Evolutionary conservation across 2,888 invertebrate genomes (phyloP), one percentile per base, ranked within the genome.

Genomic region (Halocaridina rubra): DNA sequence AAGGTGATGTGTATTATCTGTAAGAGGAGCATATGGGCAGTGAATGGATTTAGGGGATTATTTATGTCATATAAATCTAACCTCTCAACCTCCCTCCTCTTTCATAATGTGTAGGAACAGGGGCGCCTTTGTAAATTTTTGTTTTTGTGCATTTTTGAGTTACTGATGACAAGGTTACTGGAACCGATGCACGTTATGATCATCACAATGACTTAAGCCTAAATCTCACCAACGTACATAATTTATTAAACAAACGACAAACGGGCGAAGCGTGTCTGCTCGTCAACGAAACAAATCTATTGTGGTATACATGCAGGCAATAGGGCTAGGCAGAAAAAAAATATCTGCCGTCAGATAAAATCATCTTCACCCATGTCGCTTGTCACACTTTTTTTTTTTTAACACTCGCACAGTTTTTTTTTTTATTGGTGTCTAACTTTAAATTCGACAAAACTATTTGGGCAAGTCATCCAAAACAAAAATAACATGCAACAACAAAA

Each of bases 261-360:
- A 61, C 69, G 82, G 82, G 82, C 64, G 77, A 82, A 71, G 76
- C 39, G 29, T 59, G 76, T 64, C 67, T 33, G 33, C 10, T 78
- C 67, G 67, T 69, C 46, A 19, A 61, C n/a, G 80, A 80, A 29
- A 29, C 33, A 84, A n/a, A 29, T 71, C 72, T 81, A 81, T 59
- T 67, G 75, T 84, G 77, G 82, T 84, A 84, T 84, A 84, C 82
- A 84, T 84, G 82, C 82, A 84, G 72, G 77, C 82, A 77, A 72
- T 61, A 81, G 59, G 19, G 64, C 27, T 61, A 59, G 69, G 74
- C 76, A 84, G 77, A 78, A 61, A 72, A 75, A 61, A 69, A n/a
- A n/a, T n/a, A 71, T 77, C 82, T 84, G 82, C 82, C 78, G 59
- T 27, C 32, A 69, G 71, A 77, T 82, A 82, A n/a, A n/a, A n/a